Percentiles rank a stretch among this genome's conserved stretches.
These are phyloP conservation scores for Ladona fulva DNA, from an alignment of 1,140 invertebrate species.

Conservation along the genomic window DNA sequence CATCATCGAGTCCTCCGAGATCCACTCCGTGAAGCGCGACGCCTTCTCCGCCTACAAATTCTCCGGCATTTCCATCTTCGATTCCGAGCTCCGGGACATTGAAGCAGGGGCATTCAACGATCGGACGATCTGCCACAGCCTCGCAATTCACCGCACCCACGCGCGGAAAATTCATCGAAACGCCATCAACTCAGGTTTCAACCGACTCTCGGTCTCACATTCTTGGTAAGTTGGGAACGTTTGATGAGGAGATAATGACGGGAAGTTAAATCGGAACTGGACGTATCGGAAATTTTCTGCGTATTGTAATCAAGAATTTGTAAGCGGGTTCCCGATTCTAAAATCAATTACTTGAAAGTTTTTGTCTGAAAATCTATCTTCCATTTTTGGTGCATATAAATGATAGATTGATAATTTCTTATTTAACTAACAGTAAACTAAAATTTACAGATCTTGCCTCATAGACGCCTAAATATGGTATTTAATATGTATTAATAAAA, in stretches of 20 bases:
- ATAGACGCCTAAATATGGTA: too few species aligned
- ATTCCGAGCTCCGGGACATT: conserved; percentile 49
- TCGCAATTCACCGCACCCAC: conserved; percentile 49
- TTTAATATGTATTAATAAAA: too few species aligned
- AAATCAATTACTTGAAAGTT: too few species aligned
- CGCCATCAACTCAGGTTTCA: conserved; percentile 53
- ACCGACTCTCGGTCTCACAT: conserved; percentile 53
- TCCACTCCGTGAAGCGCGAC: conserved; percentile 43
- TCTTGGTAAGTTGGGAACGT: conserved; percentile 44
- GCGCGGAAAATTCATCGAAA: conserved; percentile 44
- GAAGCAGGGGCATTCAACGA: conserved; percentile 53
- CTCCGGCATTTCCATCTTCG: conserved; percentile 47
- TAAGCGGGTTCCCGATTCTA: too few species aligned
- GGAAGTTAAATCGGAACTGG: too few species aligned
- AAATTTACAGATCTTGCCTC: too few species aligned
- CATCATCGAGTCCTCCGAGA: conserved; percentile 44
- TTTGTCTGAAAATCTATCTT: too few species aligned
- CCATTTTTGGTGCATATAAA: too few species aligned
- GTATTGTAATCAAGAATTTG: too few species aligned
- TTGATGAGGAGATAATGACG: not conserved
- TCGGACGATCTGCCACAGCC: conserved; percentile 48
- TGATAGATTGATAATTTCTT: too few species aligned
- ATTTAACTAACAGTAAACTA: too few species aligned
- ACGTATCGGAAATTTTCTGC: too few species aligned
- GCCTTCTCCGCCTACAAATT: conserved; percentile 57